A percentile compares a stretch with the other conserved stretches of the same genome.
These are phyloP conservation scores for Anser cygnoides DNA, from an alignment of 2,113 vertebrate species.

Conservation along the genomic window DNA sequence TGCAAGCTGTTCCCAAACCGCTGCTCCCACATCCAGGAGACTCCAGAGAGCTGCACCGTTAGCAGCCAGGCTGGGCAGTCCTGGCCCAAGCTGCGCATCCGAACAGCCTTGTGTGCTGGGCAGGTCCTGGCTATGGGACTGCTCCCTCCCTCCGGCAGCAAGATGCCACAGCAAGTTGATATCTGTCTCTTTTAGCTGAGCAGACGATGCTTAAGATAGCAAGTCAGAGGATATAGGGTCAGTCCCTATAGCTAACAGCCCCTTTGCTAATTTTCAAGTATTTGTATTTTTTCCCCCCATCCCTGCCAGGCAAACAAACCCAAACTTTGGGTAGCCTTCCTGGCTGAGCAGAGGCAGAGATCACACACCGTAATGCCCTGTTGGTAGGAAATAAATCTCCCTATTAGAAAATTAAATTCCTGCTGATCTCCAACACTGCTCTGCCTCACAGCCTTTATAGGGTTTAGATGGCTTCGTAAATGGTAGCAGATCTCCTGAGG, in stretches of 20 bases:
- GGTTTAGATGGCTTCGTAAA: not conserved
- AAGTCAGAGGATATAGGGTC: not conserved
- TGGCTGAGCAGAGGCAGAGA: not conserved
- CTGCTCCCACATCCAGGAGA: not conserved
- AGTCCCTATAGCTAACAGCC: not conserved
- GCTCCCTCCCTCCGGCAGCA: not conserved
- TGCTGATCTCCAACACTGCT: conserved; percentile 10
- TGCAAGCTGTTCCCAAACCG: not conserved
- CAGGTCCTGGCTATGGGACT: fast-evolving
- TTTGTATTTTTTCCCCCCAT: not conserved
- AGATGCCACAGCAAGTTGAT: not conserved
- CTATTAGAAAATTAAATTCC: conserved; percentile 32
- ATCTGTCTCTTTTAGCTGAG: not conserved
- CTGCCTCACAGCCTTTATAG: not conserved
- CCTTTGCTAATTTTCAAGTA: not conserved
- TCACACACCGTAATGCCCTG: not conserved
- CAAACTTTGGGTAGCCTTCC: not conserved
- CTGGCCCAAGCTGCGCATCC: not conserved
- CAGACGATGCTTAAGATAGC: not conserved
- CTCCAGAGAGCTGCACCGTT: not conserved
- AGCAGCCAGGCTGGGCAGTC: not conserved
- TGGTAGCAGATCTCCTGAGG: not conserved
- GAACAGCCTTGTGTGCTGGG: not conserved
- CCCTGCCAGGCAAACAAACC: not conserved
- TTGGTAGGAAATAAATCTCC: conserved; percentile 19